Evolutionary conservation across 2,888 invertebrate genomes (phyloP).

Genomic region (Lottia gigantea): DNA sequence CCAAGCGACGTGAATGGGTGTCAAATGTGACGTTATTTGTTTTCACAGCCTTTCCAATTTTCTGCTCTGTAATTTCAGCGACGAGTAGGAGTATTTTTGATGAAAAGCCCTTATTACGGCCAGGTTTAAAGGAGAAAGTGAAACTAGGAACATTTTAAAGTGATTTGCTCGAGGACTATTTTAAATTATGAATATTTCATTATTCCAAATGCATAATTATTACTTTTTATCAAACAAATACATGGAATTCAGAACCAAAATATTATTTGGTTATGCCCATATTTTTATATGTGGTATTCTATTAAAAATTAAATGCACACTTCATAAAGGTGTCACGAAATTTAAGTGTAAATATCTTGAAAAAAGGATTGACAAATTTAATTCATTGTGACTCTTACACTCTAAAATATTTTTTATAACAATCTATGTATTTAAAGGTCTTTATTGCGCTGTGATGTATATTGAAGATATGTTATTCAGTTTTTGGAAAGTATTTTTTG

Average conservation of each 20-base stretch:
- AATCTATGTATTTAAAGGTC: background rate
- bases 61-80: background rate
- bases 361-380: background rate
- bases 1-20: constrained; percentile 9
- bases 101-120: too few relatives aligned
- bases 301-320: too few relatives aligned
- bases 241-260: too few relatives aligned
- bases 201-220: too few relatives aligned
- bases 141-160: too few relatives aligned
- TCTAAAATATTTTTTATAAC: background rate
- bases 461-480: background rate
- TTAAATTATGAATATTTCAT: too few relatives aligned
- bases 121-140: too few relatives aligned
- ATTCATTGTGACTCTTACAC: constrained; percentile 7
- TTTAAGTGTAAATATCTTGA: background rate
- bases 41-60: background rate
- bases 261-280: too few relatives aligned
- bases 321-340: background rate
- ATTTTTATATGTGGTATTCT: too few relatives aligned
- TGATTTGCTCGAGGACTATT: too few relatives aligned
- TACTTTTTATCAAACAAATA: too few relatives aligned
- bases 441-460: background rate
- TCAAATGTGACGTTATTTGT: constrained; percentile 9
- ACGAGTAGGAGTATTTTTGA: too few relatives aligned
- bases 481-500: background rate